Evolutionary conservation across 2,797 vertebrate species (phyloP).

Genomic region (Rhabdomys pumilio): DNA sequence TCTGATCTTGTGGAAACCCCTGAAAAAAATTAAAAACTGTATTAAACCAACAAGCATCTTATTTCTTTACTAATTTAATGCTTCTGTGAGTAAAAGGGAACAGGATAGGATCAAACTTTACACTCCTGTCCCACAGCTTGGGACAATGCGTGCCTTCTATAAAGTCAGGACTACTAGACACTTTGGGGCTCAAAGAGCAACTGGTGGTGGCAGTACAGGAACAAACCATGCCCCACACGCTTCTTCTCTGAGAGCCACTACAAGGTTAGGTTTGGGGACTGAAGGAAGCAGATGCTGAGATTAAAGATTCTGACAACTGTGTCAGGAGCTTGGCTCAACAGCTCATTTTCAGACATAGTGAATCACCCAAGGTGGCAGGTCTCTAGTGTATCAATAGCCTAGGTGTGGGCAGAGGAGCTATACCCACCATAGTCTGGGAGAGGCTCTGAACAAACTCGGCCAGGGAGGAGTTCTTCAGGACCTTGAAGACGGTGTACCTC

Average conservation of each 20-base stretch:
- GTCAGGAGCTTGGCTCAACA: neutral
- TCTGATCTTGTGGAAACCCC: conserved; percentile 99
- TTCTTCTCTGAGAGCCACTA: neutral
- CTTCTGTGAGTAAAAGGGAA: neutral
- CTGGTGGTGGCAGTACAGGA: too few species aligned
- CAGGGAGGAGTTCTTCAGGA: conserved; percentile 98
- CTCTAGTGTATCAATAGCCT: neutral
- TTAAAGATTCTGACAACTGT: neutral
- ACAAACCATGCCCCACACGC: neutral
- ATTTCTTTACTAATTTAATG: neutral
- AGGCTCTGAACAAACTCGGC: conserved; percentile 99
- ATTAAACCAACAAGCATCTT: neutral
- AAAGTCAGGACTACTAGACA: neutral
- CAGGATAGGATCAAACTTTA: neutral
- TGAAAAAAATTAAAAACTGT: conserved; percentile 80
- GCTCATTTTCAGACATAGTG: neutral
- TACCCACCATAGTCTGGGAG: conserved; percentile 98
- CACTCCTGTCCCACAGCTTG: neutral
- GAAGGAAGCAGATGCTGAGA: neutral
- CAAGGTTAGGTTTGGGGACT: neutral
- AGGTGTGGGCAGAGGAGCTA: rapidly evolving
- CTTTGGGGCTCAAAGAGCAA: neutral
- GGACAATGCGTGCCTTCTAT: neutral
- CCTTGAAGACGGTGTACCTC: conserved; percentile 99
- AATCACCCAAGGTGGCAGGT: neutral